phyloP scores from a whole-genome alignment of 2,888 invertebrate genomes.

The Gerris lacustris region DNA sequence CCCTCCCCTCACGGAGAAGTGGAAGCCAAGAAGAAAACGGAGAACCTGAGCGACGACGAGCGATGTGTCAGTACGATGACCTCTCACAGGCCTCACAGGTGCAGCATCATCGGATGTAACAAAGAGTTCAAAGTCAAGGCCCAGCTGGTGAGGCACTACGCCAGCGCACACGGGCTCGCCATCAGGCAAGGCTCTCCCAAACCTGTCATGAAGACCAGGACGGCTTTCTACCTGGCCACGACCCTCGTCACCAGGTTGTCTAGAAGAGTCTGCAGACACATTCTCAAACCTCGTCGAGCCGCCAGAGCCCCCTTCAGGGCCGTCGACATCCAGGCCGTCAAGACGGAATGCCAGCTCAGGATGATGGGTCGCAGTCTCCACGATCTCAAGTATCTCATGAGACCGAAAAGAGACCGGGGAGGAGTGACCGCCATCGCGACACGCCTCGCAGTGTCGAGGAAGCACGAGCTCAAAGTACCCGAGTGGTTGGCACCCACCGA shows the following conservation, averaged over 20 bases:
- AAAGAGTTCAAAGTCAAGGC: slow-evolving; percentile 94
- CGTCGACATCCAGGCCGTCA: slow-evolving; percentile 65
- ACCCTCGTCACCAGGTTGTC: slow-evolving; percentile 83
- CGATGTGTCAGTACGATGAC: slow-evolving; percentile 40
- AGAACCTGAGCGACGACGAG: slow-evolving; percentile 38
- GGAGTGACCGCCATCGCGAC: slow-evolving; percentile 61
- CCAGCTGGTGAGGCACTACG: slow-evolving; percentile 85
- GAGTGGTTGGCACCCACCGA: slow-evolving; percentile 65
- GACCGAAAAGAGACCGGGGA: slow-evolving; percentile 47
- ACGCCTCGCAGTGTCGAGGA: slow-evolving; percentile 51
- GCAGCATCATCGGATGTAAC: slow-evolving; percentile 80
- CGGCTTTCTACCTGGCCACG: slow-evolving; percentile 88
- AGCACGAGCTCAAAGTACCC: slow-evolving; percentile 40
- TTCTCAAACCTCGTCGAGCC: slow-evolving; percentile 70
- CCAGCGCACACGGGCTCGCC: slow-evolving; percentile 72
- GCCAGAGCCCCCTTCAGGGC: slow-evolving; percentile 70
- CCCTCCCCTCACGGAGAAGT: slow-evolving; percentile 43
- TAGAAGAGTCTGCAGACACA: slow-evolving; percentile 69
- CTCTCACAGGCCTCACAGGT: slow-evolving; percentile 71
- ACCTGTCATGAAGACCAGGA: slow-evolving; percentile 93
- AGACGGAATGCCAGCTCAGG: slow-evolving; percentile 62
- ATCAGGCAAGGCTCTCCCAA: slow-evolving; percentile 66
- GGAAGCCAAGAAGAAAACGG: slow-evolving; percentile 32
- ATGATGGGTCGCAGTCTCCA: slow-evolving; percentile 45
- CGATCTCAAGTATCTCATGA: slow-evolving; percentile 45